Percentiles rank a stretch among this genome's conserved stretches.
These are phyloP conservation scores for Drosophila eugracilis DNA, from an alignment of 1,140 invertebrate species.

Conservation along the genomic window DNA sequence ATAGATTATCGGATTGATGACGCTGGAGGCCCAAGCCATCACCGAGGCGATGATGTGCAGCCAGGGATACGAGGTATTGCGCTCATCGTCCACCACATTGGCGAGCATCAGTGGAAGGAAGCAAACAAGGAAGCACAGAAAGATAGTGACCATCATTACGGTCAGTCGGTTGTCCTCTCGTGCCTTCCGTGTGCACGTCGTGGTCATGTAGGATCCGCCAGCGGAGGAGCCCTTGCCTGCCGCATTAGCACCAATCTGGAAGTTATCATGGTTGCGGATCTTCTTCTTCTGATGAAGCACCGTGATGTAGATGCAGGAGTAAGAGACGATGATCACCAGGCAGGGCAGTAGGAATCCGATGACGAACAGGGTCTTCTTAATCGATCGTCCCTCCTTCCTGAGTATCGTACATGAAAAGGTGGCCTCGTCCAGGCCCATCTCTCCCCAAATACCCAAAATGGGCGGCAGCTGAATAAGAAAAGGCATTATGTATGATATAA, in stretches of 20 bases:
- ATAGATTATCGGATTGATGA: slow-evolving; percentile 95
- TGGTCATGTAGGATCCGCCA: slow-evolving; percentile 61
- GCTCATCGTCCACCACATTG: slow-evolving; percentile 91
- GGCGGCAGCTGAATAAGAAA: slow-evolving; percentile 89
- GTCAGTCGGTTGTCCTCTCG: slow-evolving; percentile 92
- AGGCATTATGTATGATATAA: neutral
- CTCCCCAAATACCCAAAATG: slow-evolving; percentile 92
- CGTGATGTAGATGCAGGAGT: slow-evolving; percentile 93
- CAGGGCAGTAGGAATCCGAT: slow-evolving; percentile 93
- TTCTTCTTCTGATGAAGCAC: slow-evolving; percentile 90
- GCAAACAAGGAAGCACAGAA: slow-evolving; percentile 92
- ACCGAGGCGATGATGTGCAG: slow-evolving; percentile 92
- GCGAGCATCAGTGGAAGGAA: slow-evolving; percentile 94
- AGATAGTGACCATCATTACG: slow-evolving; percentile 93
- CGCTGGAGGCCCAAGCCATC: slow-evolving; percentile 93
- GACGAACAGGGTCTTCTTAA: slow-evolving; percentile 94
- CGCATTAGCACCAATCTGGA: slow-evolving; percentile 52
- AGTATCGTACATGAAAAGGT: slow-evolving; percentile 95
- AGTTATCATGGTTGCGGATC: slow-evolving; percentile 85
- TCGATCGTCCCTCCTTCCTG: slow-evolving; percentile 90
- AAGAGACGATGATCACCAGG: slow-evolving; percentile 92
- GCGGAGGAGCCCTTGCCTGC: slow-evolving; percentile 55
- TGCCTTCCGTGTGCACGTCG: slow-evolving; percentile 64
- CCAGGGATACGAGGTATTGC: slow-evolving; percentile 88
- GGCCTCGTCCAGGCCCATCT: slow-evolving; percentile 89